Evolutionary conservation across 2,797 vertebrate genomes (phyloP), one percentile per base, ranked within the genome.

Genomic region (Eupleurogrammus muticus): DNA sequence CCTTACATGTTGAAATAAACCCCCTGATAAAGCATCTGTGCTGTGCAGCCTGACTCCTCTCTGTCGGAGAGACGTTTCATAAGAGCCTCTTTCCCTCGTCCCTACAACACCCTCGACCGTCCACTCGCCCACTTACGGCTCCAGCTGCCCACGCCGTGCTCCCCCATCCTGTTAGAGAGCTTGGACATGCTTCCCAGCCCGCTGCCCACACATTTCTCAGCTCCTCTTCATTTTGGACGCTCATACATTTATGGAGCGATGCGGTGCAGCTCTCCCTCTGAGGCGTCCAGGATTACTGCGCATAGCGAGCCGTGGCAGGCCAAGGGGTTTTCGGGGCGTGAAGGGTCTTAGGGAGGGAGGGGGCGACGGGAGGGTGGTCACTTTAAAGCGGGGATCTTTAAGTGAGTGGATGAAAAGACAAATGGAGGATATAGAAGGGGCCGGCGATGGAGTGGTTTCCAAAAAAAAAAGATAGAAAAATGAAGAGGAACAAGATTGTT

Each of bases 171-270:
- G 82, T 90, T 89, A 85, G 87, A 85, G 85, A 84, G 86, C 86
- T 79, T 83, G 88, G 85, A 89, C 90, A 88, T 84, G 80, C 75
- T 90, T 92, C 90, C 87, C 62, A 80, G 88, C 79, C 85, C 74
- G 47, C 87, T 87, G 83, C 90, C 87, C 85, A 91, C 87, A 89
- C 85, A 90, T 83, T 86, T 89, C 83, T 86, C 87, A 71, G 86
- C 87, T 88, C 83, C 83, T 90, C 89, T 93, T 89, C 84, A 89
- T 91, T 93, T 91, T 82, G 90, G 91, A 92, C 88, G 85, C 89
- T 92, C 90, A 92, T 91, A 87, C 90, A 93, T 94, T 93, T 93
- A 93, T 94, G 92, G 90, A 94, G 82, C 65, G 80, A 92, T 89
- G 88, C 70, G 59, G 82, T 83, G 78, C 74, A 81, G 88, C 50